Conservation (phyloP, 1,140 invertebrate species). For the Thaumetopoea pityocampa region DNA sequence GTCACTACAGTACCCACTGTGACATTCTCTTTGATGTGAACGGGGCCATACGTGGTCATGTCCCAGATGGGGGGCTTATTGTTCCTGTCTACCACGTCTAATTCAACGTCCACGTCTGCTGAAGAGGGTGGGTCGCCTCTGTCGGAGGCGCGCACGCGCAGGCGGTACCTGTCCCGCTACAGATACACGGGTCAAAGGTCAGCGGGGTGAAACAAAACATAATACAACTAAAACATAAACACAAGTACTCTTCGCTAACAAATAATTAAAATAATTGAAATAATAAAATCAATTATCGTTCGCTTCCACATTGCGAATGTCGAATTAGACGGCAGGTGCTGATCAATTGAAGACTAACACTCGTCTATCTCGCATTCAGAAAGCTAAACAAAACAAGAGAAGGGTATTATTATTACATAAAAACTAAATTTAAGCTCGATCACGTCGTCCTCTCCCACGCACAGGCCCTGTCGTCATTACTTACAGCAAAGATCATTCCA, state of each 20-base stretch:
- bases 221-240: slow-evolving; percentile 74
- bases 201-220: slow-evolving; percentile 75
- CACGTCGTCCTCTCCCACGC: slow-evolving; percentile 49
- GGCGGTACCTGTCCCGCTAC: slow-evolving; percentile 95
- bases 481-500: slow-evolving; percentile 87
- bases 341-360: slow-evolving; percentile 34
- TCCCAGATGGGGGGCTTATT: slow-evolving; percentile 98
- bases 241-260: slow-evolving; percentile 69
- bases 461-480: slow-evolving; percentile 76
- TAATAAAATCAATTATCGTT: slow-evolving; percentile 45
- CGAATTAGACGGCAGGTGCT: slow-evolving; percentile 23
- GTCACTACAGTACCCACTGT: slow-evolving; percentile 97
- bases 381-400: slow-evolving; percentile 68
- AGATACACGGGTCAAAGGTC: slow-evolving; percentile 79
- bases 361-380: slow-evolving; percentile 55
- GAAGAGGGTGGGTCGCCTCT: slow-evolving; percentile 90
- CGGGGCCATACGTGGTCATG: slow-evolving; percentile 93
- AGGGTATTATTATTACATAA: too few species aligned
- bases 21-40: slow-evolving; percentile 98
- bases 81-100: slow-evolving; percentile 98
- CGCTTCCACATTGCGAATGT: slow-evolving; percentile 42
- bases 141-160: slow-evolving; percentile 95
- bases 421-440: slow-evolving; percentile 43
- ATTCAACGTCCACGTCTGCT: slow-evolving; percentile 96
- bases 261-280: slow-evolving; percentile 63